phyloP scores from a whole-genome alignment of 2,113 vertebrate genomes.

The Ammospiza nelsoni region DNA sequence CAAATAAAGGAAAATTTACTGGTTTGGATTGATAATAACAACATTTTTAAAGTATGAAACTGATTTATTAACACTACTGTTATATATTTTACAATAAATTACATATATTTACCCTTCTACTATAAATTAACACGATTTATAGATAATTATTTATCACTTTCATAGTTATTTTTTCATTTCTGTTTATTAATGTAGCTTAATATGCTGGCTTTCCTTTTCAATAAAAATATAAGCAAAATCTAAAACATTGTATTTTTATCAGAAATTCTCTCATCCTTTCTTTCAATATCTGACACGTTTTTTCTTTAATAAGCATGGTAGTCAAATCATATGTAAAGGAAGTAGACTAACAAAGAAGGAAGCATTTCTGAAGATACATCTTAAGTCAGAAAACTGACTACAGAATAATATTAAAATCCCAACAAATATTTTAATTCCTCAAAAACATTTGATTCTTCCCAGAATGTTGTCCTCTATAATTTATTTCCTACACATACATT shows the following conservation, averaged over 20 bases:
- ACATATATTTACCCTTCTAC: background rate
- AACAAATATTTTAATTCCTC: background rate
- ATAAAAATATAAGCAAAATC: background rate
- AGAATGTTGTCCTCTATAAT: background rate
- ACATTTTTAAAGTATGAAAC: background rate
- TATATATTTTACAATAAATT: background rate
- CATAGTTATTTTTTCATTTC: background rate
- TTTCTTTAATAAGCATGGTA: fast-evolving
- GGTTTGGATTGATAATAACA: fast-evolving
- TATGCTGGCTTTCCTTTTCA: background rate
- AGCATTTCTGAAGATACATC: background rate
- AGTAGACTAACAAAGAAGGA: background rate
- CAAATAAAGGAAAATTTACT: background rate
- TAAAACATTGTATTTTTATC: background rate
- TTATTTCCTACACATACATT: background rate
- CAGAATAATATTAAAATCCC: background rate
- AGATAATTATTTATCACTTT: background rate
- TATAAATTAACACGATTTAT: background rate
- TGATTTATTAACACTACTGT: background rate
- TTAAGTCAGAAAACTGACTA: background rate
- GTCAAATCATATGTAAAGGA: background rate
- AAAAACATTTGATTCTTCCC: background rate
- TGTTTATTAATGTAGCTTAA: background rate
- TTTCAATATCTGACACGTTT: background rate
- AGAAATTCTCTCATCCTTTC: background rate